A percentile compares a stretch with the other conserved stretches of the same genome.
Evolutionary conservation across 2,888 invertebrate species (phyloP).

Genomic region (Cheilosia pagana): DNA sequence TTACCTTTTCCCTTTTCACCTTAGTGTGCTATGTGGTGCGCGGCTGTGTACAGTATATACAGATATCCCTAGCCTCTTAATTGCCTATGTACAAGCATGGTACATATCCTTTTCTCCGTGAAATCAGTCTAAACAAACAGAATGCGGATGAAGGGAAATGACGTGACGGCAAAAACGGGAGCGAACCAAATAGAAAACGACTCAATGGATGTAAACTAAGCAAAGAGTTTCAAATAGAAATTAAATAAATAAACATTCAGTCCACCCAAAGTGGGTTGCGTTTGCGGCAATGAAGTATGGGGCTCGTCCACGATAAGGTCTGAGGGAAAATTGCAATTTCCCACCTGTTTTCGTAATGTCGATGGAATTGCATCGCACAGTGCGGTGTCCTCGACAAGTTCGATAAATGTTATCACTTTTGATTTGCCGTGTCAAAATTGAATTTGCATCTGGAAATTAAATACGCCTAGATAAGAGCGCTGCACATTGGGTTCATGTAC

Average conservation of each 20-base stretch:
- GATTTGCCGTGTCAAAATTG: constrained; percentile 52
- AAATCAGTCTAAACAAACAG: constrained; percentile 68
- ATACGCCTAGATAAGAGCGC: not conserved
- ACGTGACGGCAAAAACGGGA: constrained; percentile 27
- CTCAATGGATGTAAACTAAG: constrained; percentile 41
- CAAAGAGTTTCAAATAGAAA: constrained; percentile 23
- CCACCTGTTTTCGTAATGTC: constrained; percentile 33
- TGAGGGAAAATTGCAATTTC: constrained; percentile 56
- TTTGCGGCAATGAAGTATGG: not conserved
- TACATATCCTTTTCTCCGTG: constrained; percentile 30
- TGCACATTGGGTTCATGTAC: not conserved
- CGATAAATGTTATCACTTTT: constrained; percentile 41
- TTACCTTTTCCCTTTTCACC: constrained; percentile 34
- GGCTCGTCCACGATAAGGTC: constrained; percentile 1
- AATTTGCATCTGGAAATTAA: constrained; percentile 62
- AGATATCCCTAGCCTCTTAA: constrained; percentile 50
- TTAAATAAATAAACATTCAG: constrained; percentile 50
- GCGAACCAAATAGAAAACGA: not conserved
- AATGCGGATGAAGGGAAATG: constrained; percentile 14
- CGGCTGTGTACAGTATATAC: constrained; percentile 11
- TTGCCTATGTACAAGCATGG: constrained; percentile 52
- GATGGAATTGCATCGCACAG: constrained; percentile 18
- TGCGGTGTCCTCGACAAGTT: constrained; percentile 27
- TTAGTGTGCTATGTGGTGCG: not conserved
- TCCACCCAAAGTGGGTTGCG: constrained; percentile 1